Conservation (phyloP, 1,140 invertebrate genomes). For the Drosophila simulans region DNA sequence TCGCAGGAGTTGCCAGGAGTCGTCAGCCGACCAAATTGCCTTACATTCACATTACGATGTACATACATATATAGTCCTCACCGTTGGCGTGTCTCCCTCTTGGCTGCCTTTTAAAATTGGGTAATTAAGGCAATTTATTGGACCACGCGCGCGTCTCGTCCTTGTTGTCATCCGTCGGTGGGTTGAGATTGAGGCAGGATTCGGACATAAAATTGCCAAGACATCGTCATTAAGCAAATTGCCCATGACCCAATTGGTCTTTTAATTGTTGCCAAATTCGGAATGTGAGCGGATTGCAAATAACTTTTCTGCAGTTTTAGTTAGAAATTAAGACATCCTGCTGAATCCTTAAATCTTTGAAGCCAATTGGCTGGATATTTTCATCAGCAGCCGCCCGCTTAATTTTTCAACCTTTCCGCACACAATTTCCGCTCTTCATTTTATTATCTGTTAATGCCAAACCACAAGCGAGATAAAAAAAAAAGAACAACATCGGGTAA, state of each 20-base stretch:
- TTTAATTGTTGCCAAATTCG: conserved; percentile 42
- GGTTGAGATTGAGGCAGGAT: conserved; percentile 17
- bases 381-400: not conserved
- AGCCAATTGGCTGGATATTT: conserved; percentile 32
- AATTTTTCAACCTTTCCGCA: conserved; percentile 28
- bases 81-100: not conserved
- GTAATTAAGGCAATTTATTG: conserved; percentile 83
- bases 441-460: conserved; percentile 48
- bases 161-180: conserved; percentile 25
- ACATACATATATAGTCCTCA: conserved; percentile 15
- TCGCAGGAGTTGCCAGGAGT: conserved; percentile 50
- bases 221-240: conserved; percentile 69
- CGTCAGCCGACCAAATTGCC: conserved; percentile 61
- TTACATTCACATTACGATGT: conserved; percentile 73
- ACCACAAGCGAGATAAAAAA: conserved; percentile 25
- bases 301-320: not conserved
- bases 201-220: conserved; percentile 51
- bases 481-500: conserved; percentile 42
- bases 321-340: too few relatives aligned
- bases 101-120: conserved; percentile 70
- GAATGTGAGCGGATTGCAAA: not conserved
- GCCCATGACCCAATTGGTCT: conserved; percentile 18
- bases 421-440: conserved; percentile 45
- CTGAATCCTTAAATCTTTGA: conserved; percentile 20
- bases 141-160: conserved; percentile 22